Base-by-base conservation (phyloP, 2,113 vertebrate species). In the Odocoileus virginianus region DNA sequence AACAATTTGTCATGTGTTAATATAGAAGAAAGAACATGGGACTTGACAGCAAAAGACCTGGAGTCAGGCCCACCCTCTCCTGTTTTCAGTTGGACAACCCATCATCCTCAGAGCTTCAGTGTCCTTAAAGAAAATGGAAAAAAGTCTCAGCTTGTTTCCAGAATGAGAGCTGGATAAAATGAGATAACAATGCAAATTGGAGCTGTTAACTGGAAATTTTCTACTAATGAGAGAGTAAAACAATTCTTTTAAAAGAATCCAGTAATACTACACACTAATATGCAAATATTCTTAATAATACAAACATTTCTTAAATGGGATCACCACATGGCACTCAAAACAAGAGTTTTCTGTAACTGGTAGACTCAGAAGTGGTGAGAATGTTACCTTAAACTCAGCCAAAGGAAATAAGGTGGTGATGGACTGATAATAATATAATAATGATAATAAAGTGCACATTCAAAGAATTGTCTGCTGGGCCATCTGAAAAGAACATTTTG, bases 401-500 rank as follows among this genome's bases (percentile, higher is more conserved):
- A 86, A 94, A 74, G 76, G 10, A 8, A 64, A 23, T 7, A 47
- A 61, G 43, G 60, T 82, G 33, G 52, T 57, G 89, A 96, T 52
- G 83, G 43, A 2, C 3, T 55, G 79, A 27, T 45, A 78, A 28
- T 25, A 8, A 33, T 4, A 6, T 50, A 50, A 40, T 45, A 60
- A 74, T 45, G 4, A 58, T 28, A 47, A 64, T 36, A 2, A 85
- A 52, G n/a, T 3, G 28, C 27, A 79, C n/a, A 6, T 43, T 19
- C 40, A 6, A 5, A 87, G 89, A 15, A 45, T 19, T 47, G 50
- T 90, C 87, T 91, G 78, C 40, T 36, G 83, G 50, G 58, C 19
- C 81, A 50, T 91, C 74, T 87, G 89, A 87, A 87, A 61, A 93
- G 96, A 97, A 98, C 96, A 98, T 90, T 98, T 79, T 96, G 94